These are phyloP conservation scores for Calephelis perditalis DNA, from an alignment of 2,888 invertebrate genomes.

Conservation along the genomic window DNA sequence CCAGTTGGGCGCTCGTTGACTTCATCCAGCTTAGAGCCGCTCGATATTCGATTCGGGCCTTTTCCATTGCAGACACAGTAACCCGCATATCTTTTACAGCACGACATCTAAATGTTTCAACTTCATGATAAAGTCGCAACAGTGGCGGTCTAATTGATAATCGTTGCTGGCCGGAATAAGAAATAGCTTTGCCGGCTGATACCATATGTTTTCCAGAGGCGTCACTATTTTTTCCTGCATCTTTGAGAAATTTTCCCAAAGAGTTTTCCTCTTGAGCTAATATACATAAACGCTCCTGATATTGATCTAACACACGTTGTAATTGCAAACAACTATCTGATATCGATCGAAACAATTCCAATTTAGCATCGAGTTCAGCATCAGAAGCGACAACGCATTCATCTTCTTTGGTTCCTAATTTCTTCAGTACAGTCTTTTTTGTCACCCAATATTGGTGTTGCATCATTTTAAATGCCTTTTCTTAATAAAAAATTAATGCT, in stretches of 20 bases:
- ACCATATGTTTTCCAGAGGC: conserved; percentile 82
- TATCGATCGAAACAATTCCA: conserved; percentile 95
- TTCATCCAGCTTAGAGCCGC: conserved; percentile 99
- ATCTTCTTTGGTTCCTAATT: conserved; percentile 97
- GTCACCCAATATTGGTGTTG: conserved; percentile 99
- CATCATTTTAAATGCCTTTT: conserved; percentile 71
- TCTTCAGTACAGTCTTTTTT: conserved; percentile 95
- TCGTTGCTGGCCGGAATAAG: conserved; percentile 94
- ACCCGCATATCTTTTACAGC: conserved; percentile 95
- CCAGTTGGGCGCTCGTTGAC: conserved; percentile 94
- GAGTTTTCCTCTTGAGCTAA: conserved; percentile 97
- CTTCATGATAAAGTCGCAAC: conserved; percentile 93
- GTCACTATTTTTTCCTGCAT: conserved; percentile 93
- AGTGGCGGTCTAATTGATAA: conserved; percentile 91
- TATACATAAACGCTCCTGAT: conserved; percentile 94
- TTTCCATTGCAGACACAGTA: conserved; percentile 96
- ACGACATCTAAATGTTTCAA: conserved; percentile 97
- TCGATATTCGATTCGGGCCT: conserved; percentile 95
- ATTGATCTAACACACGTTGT: conserved; percentile 92
- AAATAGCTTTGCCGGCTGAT: conserved; percentile 88
- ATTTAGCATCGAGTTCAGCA: conserved; percentile 96
- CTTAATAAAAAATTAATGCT: not conserved
- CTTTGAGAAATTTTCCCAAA: conserved; percentile 95
- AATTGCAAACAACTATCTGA: conserved; percentile 93
- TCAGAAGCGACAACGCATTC: conserved; percentile 97